Evolutionary conservation across 1,140 invertebrate genomes (phyloP).

Genomic region (Pararge aegeria): DNA sequence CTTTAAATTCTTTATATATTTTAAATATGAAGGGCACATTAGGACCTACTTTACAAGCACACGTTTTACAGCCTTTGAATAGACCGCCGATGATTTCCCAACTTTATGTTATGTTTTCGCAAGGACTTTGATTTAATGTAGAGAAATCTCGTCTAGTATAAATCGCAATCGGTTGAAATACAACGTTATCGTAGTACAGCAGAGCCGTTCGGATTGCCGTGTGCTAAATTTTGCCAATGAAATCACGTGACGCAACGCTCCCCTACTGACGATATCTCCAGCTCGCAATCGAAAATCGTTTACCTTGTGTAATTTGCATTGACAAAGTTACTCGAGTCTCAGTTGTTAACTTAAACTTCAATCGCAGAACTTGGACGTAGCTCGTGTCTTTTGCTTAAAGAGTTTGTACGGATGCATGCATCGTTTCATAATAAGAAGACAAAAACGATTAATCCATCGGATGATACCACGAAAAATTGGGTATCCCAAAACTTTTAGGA

Average conservation of each 20-base stretch:
- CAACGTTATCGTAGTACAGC: constrained; percentile 39
- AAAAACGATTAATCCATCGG: no score
- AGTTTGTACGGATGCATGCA: background rate
- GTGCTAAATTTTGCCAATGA: constrained; percentile 60
- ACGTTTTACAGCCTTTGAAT: constrained; percentile 24
- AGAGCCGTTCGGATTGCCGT: constrained; percentile 46
- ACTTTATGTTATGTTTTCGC: constrained; percentile 48
- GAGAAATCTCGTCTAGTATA: constrained; percentile 44
- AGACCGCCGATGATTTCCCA: constrained; percentile 40
- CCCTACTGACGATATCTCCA: constrained; percentile 58
- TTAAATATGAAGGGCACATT: background rate
- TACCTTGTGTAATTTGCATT: constrained; percentile 39
- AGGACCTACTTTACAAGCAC: background rate
- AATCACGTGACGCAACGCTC: constrained; percentile 59
- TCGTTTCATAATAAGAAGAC: no score
- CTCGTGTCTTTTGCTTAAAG: background rate
- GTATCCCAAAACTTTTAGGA: constrained; percentile 3
- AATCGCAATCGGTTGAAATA: constrained; percentile 47
- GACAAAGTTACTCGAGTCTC: constrained; percentile 20
- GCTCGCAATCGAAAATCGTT: constrained; percentile 36
- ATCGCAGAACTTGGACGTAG: background rate
- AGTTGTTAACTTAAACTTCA: constrained; percentile 7
- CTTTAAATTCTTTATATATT: no score
- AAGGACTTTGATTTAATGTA: constrained; percentile 51
- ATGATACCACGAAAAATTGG: no score